A percentile compares a stretch with the other conserved stretches of the same genome.
These are phyloP conservation scores for Drosophila lacteicornis DNA, from an alignment of 1,140 invertebrate species.

Conservation along the genomic window DNA sequence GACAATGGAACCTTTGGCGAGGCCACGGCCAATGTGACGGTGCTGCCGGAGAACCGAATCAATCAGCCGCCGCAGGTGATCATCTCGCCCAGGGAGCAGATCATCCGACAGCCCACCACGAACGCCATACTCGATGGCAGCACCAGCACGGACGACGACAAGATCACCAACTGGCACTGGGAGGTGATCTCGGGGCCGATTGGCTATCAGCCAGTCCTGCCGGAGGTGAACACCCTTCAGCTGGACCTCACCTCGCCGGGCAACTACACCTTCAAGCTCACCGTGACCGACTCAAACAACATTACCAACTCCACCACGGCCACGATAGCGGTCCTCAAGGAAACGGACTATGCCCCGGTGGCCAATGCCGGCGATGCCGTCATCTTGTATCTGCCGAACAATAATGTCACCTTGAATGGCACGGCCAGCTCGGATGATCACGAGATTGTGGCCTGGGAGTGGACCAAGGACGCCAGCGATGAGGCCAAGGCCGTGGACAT, in stretches of 20 bases:
- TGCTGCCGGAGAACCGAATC: conserved; percentile 93
- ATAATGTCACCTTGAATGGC: conserved; percentile 94
- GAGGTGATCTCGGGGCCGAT: conserved; percentile 94
- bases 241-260: conserved; percentile 93
- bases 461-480: conserved; percentile 95
- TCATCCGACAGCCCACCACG: conserved; percentile 94
- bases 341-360: conserved; percentile 96
- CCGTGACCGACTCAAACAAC: conserved; percentile 96
- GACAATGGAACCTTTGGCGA: conserved; percentile 91
- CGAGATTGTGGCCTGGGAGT: conserved; percentile 96
- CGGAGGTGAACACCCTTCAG: conserved; percentile 93
- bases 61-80: conserved; percentile 94
- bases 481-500: conserved; percentile 95
- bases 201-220: conserved; percentile 92
- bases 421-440: conserved; percentile 96
- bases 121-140: conserved; percentile 95
- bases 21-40: conserved; percentile 95
- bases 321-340: conserved; percentile 95
- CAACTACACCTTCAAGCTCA: conserved; percentile 97
- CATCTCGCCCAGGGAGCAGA: conserved; percentile 93
- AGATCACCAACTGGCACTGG: conserved; percentile 95
- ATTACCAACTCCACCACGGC: conserved; percentile 94
- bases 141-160: conserved; percentile 91
- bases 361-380: conserved; percentile 96
- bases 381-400: conserved; percentile 95